A percentile compares a stretch with the other conserved stretches of the same genome.
Evolutionary conservation across 1,140 invertebrate genomes (phyloP).

Genomic region (Drosophila varians): DNA sequence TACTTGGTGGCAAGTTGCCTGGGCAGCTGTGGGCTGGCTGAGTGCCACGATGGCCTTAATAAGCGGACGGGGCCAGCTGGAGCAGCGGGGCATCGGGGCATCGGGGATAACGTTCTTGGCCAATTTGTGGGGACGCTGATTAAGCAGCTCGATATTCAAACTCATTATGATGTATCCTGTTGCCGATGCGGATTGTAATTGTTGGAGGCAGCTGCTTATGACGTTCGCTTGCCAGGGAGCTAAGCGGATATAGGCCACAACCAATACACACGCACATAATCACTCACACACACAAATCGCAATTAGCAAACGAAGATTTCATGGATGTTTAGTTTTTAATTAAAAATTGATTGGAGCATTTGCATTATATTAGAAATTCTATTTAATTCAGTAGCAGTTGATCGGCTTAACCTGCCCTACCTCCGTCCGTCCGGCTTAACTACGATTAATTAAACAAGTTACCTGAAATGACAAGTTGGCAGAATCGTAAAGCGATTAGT

Average conservation of each 20-base stretch:
- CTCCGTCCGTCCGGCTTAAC: conserved; percentile 37
- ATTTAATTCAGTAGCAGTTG: conserved; percentile 49
- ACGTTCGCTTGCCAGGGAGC: conserved; percentile 48
- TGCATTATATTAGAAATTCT: conserved; percentile 61
- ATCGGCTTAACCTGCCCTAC: conserved; percentile 48
- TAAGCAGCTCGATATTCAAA: conserved; percentile 64
- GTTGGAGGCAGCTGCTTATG: conserved; percentile 53
- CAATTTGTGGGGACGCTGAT: conserved; percentile 57
- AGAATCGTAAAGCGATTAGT: background rate
- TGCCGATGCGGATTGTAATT: conserved; percentile 46
- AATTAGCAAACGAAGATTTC: conserved; percentile 57
- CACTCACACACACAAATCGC: conserved; percentile 16
- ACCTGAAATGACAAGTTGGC: background rate
- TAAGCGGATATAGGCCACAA: conserved; percentile 64
- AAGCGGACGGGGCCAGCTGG: conserved; percentile 50
- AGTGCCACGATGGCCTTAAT: conserved; percentile 30
- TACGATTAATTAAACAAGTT: conserved; percentile 39
- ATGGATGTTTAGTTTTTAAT: conserved; percentile 65
- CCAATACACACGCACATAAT: conserved; percentile 26
- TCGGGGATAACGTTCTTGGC: conserved; percentile 20
- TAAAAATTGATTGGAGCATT: conserved; percentile 70
- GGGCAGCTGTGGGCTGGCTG: conserved; percentile 19
- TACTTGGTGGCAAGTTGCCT: conserved; percentile 5
- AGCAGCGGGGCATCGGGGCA: background rate
- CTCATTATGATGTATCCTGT: conserved; percentile 69